These are phyloP conservation scores for Orycteropus afer DNA, from an alignment of 2,113 vertebrate species.

Conservation along the genomic window DNA sequence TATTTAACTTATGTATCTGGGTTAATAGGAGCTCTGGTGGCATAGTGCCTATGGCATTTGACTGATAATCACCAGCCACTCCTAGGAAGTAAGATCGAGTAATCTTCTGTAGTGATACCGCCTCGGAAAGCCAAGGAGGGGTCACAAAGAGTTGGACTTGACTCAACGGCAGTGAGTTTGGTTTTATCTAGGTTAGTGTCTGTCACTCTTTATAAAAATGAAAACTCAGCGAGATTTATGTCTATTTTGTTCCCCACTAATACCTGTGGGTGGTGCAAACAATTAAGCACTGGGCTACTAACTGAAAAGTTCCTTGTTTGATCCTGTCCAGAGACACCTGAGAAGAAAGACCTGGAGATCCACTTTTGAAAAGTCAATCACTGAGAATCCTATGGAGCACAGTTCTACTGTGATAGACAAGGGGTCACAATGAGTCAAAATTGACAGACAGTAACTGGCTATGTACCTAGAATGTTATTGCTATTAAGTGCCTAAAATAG, in stretches of 20 bases:
- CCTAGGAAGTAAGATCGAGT: no score
- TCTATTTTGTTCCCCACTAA: neutral
- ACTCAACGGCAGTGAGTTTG: no score
- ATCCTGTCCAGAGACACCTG: neutral
- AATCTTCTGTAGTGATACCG: no score
- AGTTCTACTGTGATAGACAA: neutral
- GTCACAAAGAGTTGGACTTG: no score
- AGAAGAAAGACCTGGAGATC: neutral
- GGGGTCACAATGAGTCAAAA: neutral
- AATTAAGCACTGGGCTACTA: neutral
- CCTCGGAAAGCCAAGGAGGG: no score
- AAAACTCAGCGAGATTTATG: neutral
- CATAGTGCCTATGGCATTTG: no score
- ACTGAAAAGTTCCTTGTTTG: neutral
- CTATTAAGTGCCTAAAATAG: neutral
- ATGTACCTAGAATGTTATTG: neutral
- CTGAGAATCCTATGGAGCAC: neutral
- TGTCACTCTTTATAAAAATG: neutral
- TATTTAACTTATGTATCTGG: neutral
- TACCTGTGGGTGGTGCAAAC: neutral
- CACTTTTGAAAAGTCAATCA: neutral
- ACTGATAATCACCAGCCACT: no score
- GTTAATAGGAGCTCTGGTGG: no score
- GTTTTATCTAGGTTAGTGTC: neutral
- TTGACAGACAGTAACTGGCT: neutral